Base-by-base conservation (phyloP, 2,888 invertebrate species). In the Idaea aversata region DNA sequence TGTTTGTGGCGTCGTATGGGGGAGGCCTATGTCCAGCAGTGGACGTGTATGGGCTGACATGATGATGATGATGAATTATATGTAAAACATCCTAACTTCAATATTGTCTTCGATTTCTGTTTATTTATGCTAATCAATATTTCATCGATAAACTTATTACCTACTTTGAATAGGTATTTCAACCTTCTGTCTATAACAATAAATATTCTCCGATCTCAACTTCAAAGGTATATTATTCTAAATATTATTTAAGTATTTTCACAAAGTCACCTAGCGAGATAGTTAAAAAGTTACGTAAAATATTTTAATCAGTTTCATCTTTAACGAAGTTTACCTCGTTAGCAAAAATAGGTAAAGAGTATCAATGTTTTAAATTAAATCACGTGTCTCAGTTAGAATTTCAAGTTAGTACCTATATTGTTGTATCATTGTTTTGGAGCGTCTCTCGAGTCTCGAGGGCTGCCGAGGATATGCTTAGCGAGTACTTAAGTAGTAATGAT, bases 401-500 rank as follows among this genome's bases (percentile, higher is more conserved):
- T 70, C 62, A 60, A 69, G 67, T 66, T 63, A 47, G 69, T 69
- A 70, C 65, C 47, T 47, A 70, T 47, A 70, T 67, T 67, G 66
- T 63, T 63, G 57, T 65, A 63, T 67, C 69, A 72, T 72, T 68
- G 70, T 73, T 69, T 64, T 68, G 67, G 65, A 67, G 66, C 66
- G 35, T 65, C 63, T 69, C 67, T 64, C 65, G 65, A 74, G 47
- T 47, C 47, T 47, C 47, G 69, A 76, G 66, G 75, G 63, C 73
- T 67, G 74, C 77, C 61, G 68, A 70, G 72, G 70, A 72, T 74
- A 70, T 75, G 76, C 79, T 76, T 76, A 78, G 79, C 73, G 77
- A 80, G 77, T 78, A 74, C 81, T 81, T 81, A 86, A 86, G 83
- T 82, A 85, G 86, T 86, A 85, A 88, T 88, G 80, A 88, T 87